Percentiles rank a stretch among this genome's conserved stretches.
phyloP scores from a whole-genome alignment of 2,113 vertebrate species.

The Fregata magnificens region DNA sequence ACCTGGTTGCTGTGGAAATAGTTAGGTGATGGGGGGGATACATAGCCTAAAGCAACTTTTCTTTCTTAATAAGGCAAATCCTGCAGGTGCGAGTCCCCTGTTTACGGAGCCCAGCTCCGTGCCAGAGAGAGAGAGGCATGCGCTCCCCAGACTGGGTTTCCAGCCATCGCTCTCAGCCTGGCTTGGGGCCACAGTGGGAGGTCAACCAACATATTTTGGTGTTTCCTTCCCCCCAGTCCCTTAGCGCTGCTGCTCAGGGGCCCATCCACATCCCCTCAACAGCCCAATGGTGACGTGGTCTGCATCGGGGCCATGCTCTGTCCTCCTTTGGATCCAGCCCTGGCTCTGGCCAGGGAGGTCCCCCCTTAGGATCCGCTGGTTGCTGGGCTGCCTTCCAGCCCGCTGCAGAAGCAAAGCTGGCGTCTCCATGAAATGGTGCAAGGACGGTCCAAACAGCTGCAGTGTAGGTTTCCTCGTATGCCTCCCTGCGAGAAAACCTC shows the following conservation, averaged over 20 bases:
- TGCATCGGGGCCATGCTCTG: background rate
- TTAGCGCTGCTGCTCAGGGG: background rate
- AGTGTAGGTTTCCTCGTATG: background rate
- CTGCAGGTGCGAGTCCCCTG: background rate
- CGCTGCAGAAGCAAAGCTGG: background rate
- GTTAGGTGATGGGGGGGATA: background rate
- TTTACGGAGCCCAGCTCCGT: background rate
- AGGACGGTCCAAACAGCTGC: background rate
- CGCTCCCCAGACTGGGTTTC: background rate
- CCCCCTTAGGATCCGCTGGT: background rate
- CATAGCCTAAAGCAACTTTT: background rate
- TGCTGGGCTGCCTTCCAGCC: slow-evolving; percentile 1
- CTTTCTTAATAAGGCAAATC: background rate
- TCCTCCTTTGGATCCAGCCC: background rate
- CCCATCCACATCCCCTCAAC: background rate
- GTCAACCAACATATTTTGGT: background rate
- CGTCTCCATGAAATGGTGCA: background rate
- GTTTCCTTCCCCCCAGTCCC: background rate
- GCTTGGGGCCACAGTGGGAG: background rate
- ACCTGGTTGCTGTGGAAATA: slow-evolving; percentile 13
- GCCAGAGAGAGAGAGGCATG: background rate
- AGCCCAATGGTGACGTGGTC: fast-evolving
- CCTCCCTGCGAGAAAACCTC: background rate
- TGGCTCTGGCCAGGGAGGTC: background rate
- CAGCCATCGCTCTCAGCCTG: background rate